Conservation (phyloP, 2,113 vertebrate species). For the Phalacrocorax pelagicus region DNA sequence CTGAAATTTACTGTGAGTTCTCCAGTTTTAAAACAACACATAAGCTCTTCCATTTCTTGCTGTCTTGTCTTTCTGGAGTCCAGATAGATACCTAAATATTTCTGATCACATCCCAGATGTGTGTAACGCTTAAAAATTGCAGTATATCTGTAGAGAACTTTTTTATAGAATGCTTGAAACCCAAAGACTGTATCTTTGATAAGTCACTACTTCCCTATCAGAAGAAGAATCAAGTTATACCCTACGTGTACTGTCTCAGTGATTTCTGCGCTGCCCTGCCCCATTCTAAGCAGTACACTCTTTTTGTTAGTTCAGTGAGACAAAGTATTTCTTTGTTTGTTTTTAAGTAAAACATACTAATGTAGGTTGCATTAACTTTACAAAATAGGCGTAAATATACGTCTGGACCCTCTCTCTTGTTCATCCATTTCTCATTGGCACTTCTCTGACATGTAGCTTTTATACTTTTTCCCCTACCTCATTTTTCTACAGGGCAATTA, state of each 20-base stretch:
- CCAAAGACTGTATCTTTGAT: accelerated
- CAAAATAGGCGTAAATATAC: neutral
- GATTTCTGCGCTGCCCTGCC: neutral
- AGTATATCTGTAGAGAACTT: neutral
- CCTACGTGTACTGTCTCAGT: neutral
- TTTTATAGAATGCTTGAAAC: accelerated
- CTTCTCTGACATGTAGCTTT: neutral
- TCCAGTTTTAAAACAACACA: neutral
- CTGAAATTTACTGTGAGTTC: neutral
- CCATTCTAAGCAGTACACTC: neutral
- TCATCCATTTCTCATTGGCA: neutral
- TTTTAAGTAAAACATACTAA: neutral
- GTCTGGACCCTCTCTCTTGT: neutral
- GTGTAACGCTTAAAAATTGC: neutral
- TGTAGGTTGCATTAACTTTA: neutral
- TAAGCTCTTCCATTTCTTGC: neutral
- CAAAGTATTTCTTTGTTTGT: neutral
- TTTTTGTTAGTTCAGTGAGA: neutral
- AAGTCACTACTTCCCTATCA: neutral
- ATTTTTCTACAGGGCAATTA: neutral
- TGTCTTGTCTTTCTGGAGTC: neutral
- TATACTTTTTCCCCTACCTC: neutral
- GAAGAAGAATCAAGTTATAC: neutral
- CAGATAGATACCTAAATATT: neutral
- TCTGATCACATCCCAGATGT: neutral